Evolutionary conservation across 2,113 vertebrate genomes (phyloP).

Genomic region (Poecilia latipinna): DNA sequence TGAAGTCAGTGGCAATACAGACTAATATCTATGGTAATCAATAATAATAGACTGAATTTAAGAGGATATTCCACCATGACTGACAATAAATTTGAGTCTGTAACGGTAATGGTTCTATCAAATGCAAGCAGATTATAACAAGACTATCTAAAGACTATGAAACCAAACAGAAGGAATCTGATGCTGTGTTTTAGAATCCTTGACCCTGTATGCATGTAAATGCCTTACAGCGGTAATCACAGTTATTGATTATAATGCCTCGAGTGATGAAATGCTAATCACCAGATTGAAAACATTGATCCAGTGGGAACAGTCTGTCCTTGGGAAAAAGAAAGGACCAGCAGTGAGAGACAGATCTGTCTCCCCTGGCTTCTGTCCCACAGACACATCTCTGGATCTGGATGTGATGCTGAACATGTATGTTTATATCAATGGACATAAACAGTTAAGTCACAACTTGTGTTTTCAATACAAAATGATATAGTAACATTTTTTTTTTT

Average conservation of each 20-base stretch:
- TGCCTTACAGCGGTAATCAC: constrained; percentile 12
- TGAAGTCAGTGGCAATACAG: neutral
- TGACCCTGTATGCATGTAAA: constrained; percentile 3
- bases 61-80: no score
- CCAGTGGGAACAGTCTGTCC: constrained; percentile 33
- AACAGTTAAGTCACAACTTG: no score
- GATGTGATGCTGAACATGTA: neutral
- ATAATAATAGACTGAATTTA: neutral
- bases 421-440: neutral
- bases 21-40: neutral
- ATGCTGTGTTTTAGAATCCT: neutral
- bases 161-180: constrained; percentile 6
- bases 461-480: neutral
- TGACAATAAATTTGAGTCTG: neutral
- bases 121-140: neutral
- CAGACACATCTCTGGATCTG: neutral
- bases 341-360: constrained; percentile 9
- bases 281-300: constrained; percentile 58
- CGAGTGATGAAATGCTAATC: constrained; percentile 47
- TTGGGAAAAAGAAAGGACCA: constrained; percentile 29
- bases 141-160: neutral
- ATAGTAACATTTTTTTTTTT: neutral
- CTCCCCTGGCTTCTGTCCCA: constrained; percentile 10
- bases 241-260: constrained; percentile 48
- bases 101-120: neutral